Evolutionary conservation across 2,888 invertebrate genomes (phyloP).

Genomic region (Sinotaia quadrata): DNA sequence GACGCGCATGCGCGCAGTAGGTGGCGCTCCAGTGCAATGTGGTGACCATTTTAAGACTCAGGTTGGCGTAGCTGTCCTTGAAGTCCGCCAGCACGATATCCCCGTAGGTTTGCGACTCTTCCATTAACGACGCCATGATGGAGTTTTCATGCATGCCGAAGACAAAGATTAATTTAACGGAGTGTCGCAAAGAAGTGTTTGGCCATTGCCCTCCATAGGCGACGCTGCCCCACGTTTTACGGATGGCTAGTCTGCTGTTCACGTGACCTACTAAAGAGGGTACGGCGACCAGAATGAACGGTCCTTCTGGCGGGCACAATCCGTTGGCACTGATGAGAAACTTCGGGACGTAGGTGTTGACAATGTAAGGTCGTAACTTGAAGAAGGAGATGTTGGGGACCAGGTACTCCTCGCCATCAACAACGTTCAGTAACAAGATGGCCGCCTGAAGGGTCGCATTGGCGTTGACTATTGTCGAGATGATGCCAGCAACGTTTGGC

Average conservation of each 20-base stretch:
- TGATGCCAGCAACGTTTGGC: too few relatives aligned
- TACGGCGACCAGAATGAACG: background rate
- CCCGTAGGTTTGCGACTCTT: background rate
- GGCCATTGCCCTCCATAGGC: background rate
- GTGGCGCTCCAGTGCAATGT: conserved; percentile 10
- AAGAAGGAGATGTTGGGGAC: conserved; percentile 7
- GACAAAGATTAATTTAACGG: conserved; percentile 10
- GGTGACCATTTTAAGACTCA: conserved; percentile 9
- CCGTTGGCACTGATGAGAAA: background rate
- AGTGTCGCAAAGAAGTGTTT: background rate
- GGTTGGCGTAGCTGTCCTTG: conserved; percentile 20
- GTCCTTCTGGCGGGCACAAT: background rate
- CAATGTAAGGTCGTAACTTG: background rate
- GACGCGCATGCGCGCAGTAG: background rate
- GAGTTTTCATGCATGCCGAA: background rate
- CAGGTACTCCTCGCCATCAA: background rate
- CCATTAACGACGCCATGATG: background rate
- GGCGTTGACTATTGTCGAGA: too few relatives aligned
- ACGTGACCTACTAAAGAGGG: conserved; percentile 1
- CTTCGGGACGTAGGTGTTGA: background rate
- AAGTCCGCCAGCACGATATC: conserved; percentile 19
- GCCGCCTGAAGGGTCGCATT: too few relatives aligned
- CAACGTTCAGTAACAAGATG: background rate
- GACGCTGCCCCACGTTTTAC: conserved; percentile 8
- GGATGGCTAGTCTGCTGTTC: background rate